Conservation (phyloP, 1,140 invertebrate species). For the Bombus vancouverensis region DNA sequence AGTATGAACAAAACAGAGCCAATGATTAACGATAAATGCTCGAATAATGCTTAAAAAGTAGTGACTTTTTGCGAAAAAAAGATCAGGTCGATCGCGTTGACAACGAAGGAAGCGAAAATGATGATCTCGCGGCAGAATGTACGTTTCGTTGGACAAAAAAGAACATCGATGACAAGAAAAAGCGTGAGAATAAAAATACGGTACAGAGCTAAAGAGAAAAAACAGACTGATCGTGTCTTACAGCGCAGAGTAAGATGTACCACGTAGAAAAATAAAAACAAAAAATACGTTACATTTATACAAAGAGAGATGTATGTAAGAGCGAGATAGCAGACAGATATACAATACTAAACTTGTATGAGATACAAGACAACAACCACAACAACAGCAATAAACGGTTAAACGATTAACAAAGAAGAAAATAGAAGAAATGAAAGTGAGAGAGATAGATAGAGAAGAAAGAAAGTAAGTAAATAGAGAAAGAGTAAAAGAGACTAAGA, state of each 20-base stretch:
- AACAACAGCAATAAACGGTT: conserved; percentile 44
- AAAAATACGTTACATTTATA: not conserved
- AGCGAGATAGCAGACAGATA: conserved; percentile 42
- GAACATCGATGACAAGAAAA: not conserved
- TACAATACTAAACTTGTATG: not conserved
- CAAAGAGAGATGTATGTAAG: conserved; percentile 32
- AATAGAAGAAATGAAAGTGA: conserved; percentile 18
- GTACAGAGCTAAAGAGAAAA: conserved; percentile 8
- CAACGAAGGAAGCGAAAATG: not conserved
- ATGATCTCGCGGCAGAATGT: not conserved
- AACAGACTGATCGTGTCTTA: conserved; percentile 12
- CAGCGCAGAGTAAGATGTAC: conserved; percentile 12
- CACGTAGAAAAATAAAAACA: conserved; percentile 1
- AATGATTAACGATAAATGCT: not conserved
- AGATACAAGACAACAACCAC: conserved; percentile 34
- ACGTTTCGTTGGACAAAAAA: conserved; percentile 3
- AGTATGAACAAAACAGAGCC: not conserved
- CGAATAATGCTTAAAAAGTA: not conserved
- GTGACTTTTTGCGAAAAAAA: not conserved
- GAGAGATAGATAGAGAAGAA: conserved; percentile 36
- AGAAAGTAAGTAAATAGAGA: conserved; percentile 28
- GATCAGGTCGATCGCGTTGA: not conserved
- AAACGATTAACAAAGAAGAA: conserved; percentile 41
- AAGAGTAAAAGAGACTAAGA: conserved; percentile 29
- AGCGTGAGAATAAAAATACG: conserved; percentile 1